A percentile compares a stretch with the other conserved stretches of the same genome.
These are phyloP conservation scores for Phaethon lepturus DNA, from an alignment of 2,113 vertebrate genomes.

Conservation along the genomic window DNA sequence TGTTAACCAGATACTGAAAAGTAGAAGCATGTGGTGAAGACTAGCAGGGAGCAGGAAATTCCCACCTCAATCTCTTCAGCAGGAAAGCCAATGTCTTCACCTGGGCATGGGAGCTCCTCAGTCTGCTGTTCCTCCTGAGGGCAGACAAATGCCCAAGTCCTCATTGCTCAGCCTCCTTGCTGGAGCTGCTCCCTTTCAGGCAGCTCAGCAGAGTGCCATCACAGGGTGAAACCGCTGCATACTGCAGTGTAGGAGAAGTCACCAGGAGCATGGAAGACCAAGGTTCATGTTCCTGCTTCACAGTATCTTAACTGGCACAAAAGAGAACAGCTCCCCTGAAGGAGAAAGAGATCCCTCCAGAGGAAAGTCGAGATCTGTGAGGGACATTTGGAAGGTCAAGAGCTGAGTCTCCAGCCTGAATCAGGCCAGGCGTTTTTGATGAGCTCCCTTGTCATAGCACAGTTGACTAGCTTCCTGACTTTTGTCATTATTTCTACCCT, in stretches of 20 bases:
- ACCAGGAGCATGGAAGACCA: not conserved
- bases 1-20: not conserved
- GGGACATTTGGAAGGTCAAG: not conserved
- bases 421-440: not conserved
- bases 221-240: fast-evolving
- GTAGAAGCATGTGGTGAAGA: not conserved
- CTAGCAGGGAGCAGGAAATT: not conserved
- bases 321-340: not conserved
- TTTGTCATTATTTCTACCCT: not conserved
- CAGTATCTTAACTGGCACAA: not conserved
- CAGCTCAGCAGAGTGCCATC: not conserved
- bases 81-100: not conserved
- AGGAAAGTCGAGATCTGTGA: not conserved
- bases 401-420: not conserved
- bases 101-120: not conserved
- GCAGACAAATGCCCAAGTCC: not conserved
- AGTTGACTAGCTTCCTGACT: not conserved
- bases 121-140: not conserved
- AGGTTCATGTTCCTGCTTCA: not conserved
- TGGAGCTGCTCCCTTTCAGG: not conserved
- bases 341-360: not conserved
- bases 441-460: not conserved
- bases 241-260: not conserved
- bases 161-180: not conserved
- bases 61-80: not conserved